Percentiles rank a stretch among this genome's conserved stretches.
These are phyloP conservation scores for Stegodyphus dumicola DNA, from an alignment of 1,140 invertebrate species.

Conservation along the genomic window DNA sequence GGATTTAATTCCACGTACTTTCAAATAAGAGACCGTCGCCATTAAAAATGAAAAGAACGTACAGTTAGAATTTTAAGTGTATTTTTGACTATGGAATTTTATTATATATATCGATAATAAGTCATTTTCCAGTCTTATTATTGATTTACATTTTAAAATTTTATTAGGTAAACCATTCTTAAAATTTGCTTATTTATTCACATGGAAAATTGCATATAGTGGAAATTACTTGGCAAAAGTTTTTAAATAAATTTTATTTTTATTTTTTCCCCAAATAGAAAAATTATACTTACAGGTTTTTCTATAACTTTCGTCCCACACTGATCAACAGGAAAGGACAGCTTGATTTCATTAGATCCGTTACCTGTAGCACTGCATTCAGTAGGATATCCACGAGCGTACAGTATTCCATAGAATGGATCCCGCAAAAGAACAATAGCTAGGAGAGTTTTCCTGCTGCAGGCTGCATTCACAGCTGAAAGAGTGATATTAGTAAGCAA, in stretches of 20 bases:
- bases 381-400: slow-evolving; percentile 77
- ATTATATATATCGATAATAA: too few species aligned
- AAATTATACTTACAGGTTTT: slow-evolving; percentile 67
- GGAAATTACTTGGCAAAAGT: neutral
- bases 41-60: too few species aligned
- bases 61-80: too few species aligned
- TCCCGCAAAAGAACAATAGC: slow-evolving; percentile 73
- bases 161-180: neutral
- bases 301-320: slow-evolving; percentile 75
- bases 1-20: too few species aligned
- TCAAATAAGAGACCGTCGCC: too few species aligned
- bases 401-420: slow-evolving; percentile 77
- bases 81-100: too few species aligned
- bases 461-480: slow-evolving; percentile 70
- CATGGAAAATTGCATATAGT: neutral
- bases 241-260: neutral
- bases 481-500: neutral
- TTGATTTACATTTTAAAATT: neutral
- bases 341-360: slow-evolving; percentile 70
- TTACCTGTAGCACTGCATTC: slow-evolving; percentile 74
- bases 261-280: slow-evolving; percentile 12
- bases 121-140: too few species aligned
- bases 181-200: neutral
- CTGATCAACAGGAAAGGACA: slow-evolving; percentile 74
- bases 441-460: slow-evolving; percentile 72